Evolutionary conservation across 2,797 vertebrate genomes (phyloP), one percentile per base, ranked within the genome.

Genomic region (Labeo calbasu): DNA sequence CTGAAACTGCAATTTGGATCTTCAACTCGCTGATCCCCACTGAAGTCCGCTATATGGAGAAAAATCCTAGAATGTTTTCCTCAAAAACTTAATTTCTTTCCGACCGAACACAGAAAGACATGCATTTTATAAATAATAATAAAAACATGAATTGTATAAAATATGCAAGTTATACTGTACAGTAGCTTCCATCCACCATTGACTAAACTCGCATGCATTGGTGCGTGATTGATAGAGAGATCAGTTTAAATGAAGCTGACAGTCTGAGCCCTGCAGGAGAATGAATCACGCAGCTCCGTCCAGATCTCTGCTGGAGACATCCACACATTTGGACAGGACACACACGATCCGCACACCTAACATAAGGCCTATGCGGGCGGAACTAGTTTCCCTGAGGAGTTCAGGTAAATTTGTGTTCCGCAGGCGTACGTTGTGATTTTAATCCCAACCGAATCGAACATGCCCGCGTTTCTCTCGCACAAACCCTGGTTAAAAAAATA

Each of bases 211-310:
- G 32, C 55, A 51, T 63, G 77, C 65, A 48, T 76, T 70, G 81
- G 65, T 70, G 80, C 25, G 28, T 84, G 86, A 86, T 63, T 86
- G 79, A 89, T 80, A 23, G 77, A 86, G 84, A 84, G 70, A 88
- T 89, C 78, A 81, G 77, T 85, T 65, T 87, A 84, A 86, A 80
- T 79, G 68, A 86, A 79, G 48, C 63, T 73, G 83, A 84, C 85
- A 81, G 77, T 17, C n/a, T 77, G 55, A 68, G 77, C 68, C 66
- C 79, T 84, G 70, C 68, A 83, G 79, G 77, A 84, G 53, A 50
- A 83, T 84, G 68, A 86, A 85, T 86, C 88, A 85, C 36, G 76
- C 72, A 40, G 77, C 53, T 80, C 72, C 63, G 82, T 81, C 71
- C 50, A 71, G 50, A 73, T 75, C 76, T 55, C 70, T 53, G 28